These are phyloP conservation scores for Antheraea mylitta DNA, from an alignment of 1,140 invertebrate genomes.

Conservation along the genomic window DNA sequence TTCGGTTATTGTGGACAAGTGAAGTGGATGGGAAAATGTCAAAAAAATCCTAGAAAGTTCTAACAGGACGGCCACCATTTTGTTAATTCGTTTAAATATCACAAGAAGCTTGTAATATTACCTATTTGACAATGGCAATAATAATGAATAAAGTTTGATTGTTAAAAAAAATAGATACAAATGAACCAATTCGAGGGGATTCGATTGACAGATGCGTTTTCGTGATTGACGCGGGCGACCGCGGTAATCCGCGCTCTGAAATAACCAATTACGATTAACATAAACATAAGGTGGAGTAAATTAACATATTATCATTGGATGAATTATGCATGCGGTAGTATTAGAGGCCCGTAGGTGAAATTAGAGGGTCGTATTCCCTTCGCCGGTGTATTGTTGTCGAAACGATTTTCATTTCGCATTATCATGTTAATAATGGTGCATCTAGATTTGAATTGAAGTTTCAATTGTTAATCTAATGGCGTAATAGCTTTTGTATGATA, in stretches of 20 bases:
- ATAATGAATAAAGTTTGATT: too few relatives aligned
- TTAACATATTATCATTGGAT: conserved; percentile 70
- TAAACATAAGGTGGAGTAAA: conserved; percentile 72
- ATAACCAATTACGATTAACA: conserved; percentile 77
- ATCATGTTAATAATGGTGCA: conserved; percentile 36
- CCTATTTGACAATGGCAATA: too few relatives aligned
- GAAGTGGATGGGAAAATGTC: too few relatives aligned
- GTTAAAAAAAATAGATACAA: conserved; percentile 20
- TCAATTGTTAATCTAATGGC: background rate
- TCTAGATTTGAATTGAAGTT: conserved; percentile 1
- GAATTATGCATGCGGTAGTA: conserved; percentile 62
- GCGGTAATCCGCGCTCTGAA: conserved; percentile 57
- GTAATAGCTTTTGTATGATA: background rate
- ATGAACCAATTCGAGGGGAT: conserved; percentile 29
- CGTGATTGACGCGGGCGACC: conserved; percentile 47
- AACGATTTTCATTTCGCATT: conserved; percentile 29
- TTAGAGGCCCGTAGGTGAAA: conserved; percentile 47
- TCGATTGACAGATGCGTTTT: conserved; percentile 47
- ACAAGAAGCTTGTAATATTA: too few relatives aligned
- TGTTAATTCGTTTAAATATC: too few relatives aligned
- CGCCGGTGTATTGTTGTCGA: conserved; percentile 34
- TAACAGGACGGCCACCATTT: too few relatives aligned
- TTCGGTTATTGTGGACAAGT: too few relatives aligned
- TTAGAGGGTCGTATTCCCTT: conserved; percentile 53
- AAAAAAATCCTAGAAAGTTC: too few relatives aligned